Evolutionary conservation across 2,797 vertebrate genomes (phyloP).

Genomic region (Peromyscus aztecus): DNA sequence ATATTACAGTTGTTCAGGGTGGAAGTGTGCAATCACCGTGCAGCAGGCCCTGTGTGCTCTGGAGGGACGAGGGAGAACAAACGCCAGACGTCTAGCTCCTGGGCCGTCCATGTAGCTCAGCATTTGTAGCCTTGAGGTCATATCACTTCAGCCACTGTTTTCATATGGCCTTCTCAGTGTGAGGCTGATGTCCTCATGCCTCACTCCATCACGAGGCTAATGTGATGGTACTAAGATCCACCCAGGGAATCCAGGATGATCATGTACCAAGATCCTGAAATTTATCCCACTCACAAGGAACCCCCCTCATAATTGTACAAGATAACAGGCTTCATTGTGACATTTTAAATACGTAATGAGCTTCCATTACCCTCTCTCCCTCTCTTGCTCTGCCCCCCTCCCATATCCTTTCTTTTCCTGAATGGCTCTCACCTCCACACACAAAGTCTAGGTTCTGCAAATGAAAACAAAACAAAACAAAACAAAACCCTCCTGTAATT

Average conservation of each 20-base stretch:
- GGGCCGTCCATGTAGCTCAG: background rate
- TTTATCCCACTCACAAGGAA: background rate
- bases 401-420: background rate
- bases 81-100: too few species aligned
- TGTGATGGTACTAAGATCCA: background rate
- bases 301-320: background rate
- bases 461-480: background rate
- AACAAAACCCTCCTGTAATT: background rate
- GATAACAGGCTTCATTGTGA: background rate
- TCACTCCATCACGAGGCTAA: background rate
- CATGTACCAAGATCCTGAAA: background rate
- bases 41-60: background rate
- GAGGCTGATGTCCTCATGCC: background rate
- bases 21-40: background rate
- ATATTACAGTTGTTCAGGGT: background rate
- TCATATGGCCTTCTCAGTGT: background rate
- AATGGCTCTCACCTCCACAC: background rate
- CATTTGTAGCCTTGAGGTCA: background rate
- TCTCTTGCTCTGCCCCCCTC: too few species aligned
- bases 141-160: background rate
- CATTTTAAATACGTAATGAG: background rate
- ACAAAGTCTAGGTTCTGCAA: background rate
- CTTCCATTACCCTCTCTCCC: too few species aligned
- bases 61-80: background rate
- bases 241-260: background rate